A percentile compares a stretch with the other conserved stretches of the same genome.
Evolutionary conservation across 2,888 invertebrate species (phyloP).

Genomic region (Himalopsyche japonica): DNA sequence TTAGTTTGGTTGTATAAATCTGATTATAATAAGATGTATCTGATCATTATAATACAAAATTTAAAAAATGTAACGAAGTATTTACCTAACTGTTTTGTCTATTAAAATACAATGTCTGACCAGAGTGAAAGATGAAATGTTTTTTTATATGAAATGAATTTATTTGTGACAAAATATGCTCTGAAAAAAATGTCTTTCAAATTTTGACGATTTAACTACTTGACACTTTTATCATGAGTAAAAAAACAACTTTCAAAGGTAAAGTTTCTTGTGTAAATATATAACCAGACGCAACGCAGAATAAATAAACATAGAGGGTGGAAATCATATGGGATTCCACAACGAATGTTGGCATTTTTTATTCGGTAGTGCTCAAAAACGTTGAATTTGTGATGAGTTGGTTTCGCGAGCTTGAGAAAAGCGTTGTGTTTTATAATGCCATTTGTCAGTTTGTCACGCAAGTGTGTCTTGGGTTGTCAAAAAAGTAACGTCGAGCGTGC

Average conservation of each 20-base stretch:
- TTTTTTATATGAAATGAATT: no score
- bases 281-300: neutral
- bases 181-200: no score
- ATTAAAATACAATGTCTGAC: no score
- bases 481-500: neutral
- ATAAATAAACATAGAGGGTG: neutral
- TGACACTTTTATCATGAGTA: no score
- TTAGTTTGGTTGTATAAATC: no score
- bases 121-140: no score
- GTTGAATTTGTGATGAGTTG: neutral
- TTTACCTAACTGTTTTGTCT: no score
- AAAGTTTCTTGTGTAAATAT: neutral
- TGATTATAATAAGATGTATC: no score
- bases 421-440: conserved; percentile 7
- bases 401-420: neutral
- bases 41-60: no score
- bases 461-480: conserved; percentile 4
- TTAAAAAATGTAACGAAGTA: no score
- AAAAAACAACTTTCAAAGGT: neutral
- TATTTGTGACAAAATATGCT: no score
- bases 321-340: neutral
- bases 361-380: neutral
- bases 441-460: conserved; percentile 12
- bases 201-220: no score
- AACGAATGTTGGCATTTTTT: neutral